Evolutionary conservation across 2,888 invertebrate genomes (phyloP).

Genomic region (Conistra vaccinii): DNA sequence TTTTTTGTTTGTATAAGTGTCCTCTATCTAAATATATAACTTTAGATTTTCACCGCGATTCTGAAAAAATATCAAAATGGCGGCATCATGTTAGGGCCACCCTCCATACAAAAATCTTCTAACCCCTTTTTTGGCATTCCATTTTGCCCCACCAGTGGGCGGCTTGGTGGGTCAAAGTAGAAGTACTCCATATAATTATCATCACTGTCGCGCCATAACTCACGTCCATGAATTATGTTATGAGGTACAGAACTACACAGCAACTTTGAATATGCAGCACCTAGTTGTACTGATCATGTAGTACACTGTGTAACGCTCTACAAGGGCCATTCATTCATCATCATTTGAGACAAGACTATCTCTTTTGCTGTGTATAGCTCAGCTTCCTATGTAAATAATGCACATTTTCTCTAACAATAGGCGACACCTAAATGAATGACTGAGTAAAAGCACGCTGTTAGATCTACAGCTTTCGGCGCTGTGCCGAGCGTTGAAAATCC

Average conservation of each 20-base stretch:
- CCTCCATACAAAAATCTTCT: no score
- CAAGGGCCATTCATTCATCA: slow-evolving; percentile 22
- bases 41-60: no score
- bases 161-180: no score
- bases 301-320: not conserved
- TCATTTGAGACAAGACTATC: not conserved
- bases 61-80: no score
- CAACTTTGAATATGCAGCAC: slow-evolving; percentile 28
- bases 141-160: no score
- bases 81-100: no score
- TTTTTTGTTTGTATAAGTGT: no score
- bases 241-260: no score
- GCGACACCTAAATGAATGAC: not conserved
- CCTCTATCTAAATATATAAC: no score
- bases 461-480: not conserved
- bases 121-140: no score
- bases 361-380: not conserved
- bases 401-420: not conserved
- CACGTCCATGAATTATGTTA: slow-evolving; percentile 43
- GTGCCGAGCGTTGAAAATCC: not conserved
- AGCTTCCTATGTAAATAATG: not conserved
- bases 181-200: no score
- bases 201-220: slow-evolving; percentile 38
- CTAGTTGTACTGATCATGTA: slow-evolving; percentile 9
- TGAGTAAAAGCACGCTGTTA: not conserved